phyloP scores from a whole-genome alignment of 2,113 vertebrate species.

The Puma concolor region DNA sequence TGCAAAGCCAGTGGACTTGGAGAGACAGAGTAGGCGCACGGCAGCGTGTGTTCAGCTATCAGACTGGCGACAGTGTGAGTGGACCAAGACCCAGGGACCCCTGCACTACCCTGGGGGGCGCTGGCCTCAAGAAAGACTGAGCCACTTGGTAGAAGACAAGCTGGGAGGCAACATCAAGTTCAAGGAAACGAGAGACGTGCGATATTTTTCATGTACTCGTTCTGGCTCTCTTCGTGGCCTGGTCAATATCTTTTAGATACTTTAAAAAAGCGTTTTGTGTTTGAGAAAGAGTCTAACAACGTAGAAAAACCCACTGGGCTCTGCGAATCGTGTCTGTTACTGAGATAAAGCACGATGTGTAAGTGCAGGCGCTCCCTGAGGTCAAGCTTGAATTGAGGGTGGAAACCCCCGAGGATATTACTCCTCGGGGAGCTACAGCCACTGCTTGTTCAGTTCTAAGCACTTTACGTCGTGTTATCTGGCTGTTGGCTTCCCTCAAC shows the following conservation, averaged over 20 bases:
- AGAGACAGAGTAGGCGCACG: neutral
- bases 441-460: neutral
- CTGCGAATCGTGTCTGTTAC: neutral
- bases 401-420: neutral
- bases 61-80: neutral
- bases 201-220: neutral
- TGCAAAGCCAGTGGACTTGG: neutral
- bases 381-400: neutral
- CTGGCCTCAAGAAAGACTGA: neutral
- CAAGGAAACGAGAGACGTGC: neutral
- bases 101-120: neutral
- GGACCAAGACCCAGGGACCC: neutral
- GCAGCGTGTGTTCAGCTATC: neutral
- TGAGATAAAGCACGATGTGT: neutral
- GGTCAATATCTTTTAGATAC: neutral
- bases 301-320: neutral
- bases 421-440: neutral
- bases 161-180: neutral
- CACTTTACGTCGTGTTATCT: neutral
- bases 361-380: rapidly evolving
- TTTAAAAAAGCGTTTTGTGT: neutral
- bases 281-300: neutral
- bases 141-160: neutral
- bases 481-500: neutral
- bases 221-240: neutral